phyloP scores from a whole-genome alignment of 2,888 invertebrate genomes.

The Marronus borbonicus region DNA sequence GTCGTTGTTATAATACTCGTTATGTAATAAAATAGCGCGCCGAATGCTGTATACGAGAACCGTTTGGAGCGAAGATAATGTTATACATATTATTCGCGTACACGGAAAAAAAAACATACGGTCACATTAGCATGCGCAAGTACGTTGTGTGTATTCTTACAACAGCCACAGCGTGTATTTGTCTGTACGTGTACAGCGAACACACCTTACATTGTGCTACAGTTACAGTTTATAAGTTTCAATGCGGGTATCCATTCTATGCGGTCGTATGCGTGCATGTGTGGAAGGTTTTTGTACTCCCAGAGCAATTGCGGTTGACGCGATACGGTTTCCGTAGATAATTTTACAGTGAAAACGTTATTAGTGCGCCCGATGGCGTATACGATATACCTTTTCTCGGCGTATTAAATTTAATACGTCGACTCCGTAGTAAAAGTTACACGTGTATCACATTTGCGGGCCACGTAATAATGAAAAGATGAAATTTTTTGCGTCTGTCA shows the following conservation, averaged over 20 bases:
- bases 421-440: too few species aligned
- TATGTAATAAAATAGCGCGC: conserved; percentile 43
- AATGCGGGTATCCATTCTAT: conserved; percentile 23
- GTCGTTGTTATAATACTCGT: conserved; percentile 25
- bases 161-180: neutral
- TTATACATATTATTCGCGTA: conserved; percentile 5
- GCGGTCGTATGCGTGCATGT: neutral
- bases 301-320: conserved; percentile 14
- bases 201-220: conserved; percentile 43
- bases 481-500: too few species aligned
- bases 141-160: neutral
- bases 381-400: too few species aligned
- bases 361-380: neutral
- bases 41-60: conserved; percentile 11
- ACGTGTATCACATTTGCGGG: too few species aligned
- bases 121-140: neutral
- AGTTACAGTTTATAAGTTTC: conserved; percentile 38
- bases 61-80: conserved; percentile 24
- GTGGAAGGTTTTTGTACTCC: conserved; percentile 9
- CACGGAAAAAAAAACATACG: neutral
- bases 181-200: neutral
- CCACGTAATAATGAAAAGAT: too few species aligned
- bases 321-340: conserved; percentile 19
- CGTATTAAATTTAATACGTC: too few species aligned
- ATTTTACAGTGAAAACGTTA: conserved; percentile 6